Conservation (phyloP, 2,113 vertebrate genomes). For the Chauna torquata region DNA sequence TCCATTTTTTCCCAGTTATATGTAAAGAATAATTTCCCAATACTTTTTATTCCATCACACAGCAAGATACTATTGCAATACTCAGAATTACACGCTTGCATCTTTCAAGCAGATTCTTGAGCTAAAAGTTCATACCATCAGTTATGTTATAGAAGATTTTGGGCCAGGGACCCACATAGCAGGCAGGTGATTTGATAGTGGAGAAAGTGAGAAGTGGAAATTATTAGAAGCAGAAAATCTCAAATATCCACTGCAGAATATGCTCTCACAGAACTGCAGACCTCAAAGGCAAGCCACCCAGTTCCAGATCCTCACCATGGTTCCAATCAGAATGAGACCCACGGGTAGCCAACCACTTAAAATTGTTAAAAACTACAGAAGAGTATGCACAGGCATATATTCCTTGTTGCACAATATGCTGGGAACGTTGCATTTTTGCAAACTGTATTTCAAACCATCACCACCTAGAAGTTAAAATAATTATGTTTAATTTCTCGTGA, state of each 20-base stretch:
- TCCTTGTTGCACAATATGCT: too few species aligned
- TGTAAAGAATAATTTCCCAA: background rate
- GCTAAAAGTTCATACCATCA: background rate
- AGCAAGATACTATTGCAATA: background rate
- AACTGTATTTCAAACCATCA: background rate
- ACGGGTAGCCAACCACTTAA: rapidly evolving
- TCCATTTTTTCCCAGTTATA: background rate
- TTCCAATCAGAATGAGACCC: background rate
- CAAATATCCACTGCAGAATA: background rate
- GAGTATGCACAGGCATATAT: background rate
- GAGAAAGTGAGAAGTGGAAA: background rate
- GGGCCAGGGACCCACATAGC: background rate
- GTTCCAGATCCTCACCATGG: background rate
- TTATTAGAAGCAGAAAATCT: background rate
- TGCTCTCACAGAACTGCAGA: background rate
- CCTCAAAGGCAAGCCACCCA: background rate
- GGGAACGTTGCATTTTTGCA: background rate
- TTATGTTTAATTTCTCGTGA: background rate
- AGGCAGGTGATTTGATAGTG: background rate
- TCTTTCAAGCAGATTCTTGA: background rate
- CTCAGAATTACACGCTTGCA: background rate
- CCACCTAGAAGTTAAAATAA: background rate
- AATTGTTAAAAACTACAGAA: background rate
- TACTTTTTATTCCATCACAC: background rate
- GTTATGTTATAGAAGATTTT: background rate